A percentile compares a stretch with the other conserved stretches of the same genome.
Evolutionary conservation across 2,888 invertebrate genomes (phyloP).

Genomic region (Fabriciana adippe): DNA sequence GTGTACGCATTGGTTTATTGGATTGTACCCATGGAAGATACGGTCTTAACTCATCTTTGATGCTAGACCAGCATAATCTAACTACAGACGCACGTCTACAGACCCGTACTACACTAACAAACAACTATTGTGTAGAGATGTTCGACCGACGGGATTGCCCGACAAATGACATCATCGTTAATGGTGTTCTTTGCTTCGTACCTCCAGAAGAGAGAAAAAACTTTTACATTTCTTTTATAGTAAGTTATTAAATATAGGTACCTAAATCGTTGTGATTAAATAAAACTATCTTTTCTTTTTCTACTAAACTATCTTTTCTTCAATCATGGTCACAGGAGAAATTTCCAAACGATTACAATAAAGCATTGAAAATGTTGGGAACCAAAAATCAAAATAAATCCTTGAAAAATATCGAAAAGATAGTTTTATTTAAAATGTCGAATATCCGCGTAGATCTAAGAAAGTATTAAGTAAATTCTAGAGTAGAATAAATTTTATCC

Average conservation of each 20-base stretch:
- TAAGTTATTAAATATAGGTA: conserved; percentile 48
- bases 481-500: no score
- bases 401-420: no score
- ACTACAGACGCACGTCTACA: conserved; percentile 53
- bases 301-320: no score
- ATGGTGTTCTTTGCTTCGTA: conserved; percentile 65
- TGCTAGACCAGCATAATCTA: conserved; percentile 55
- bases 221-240: conserved; percentile 65
- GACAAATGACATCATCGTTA: conserved; percentile 49
- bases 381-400: no score
- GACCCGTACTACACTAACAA: conserved; percentile 47
- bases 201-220: conserved; percentile 53
- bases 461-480: no score
- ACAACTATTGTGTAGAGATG: conserved; percentile 70
- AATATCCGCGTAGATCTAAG: no score
- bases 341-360: no score
- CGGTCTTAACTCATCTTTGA: conserved; percentile 54
- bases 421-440: no score
- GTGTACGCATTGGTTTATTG: conserved; percentile 53
- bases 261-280: neutral
- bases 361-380: no score
- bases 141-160: conserved; percentile 64
- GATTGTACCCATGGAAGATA: conserved; percentile 56
- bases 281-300: no score
- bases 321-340: no score